Conservation (phyloP, 2,113 vertebrate species). For the Accipiter virgatus region DNA sequence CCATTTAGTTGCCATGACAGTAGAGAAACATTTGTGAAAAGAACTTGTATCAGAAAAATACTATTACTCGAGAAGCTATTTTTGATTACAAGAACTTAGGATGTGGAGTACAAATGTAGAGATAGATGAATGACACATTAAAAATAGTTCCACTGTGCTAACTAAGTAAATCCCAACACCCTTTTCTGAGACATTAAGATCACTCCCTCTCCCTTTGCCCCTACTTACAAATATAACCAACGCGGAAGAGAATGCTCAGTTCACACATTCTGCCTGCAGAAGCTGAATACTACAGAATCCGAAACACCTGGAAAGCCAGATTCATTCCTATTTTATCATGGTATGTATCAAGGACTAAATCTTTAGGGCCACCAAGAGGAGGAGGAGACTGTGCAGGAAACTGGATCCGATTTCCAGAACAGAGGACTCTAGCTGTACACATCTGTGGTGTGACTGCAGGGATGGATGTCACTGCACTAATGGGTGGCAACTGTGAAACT, state of each 20-base stretch:
- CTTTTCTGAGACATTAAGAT: not conserved
- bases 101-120: not conserved
- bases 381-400: not conserved
- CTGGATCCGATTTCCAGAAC: not conserved
- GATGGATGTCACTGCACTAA: not conserved
- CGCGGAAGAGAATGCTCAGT: accelerated
- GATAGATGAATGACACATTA: not conserved
- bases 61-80: not conserved
- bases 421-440: not conserved
- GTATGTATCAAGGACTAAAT: not conserved
- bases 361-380: not conserved
- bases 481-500: not conserved
- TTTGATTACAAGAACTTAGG: not conserved
- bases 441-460: not conserved
- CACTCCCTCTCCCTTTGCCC: accelerated
- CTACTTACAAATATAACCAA: not conserved
- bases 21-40: not conserved
- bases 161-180: not conserved
- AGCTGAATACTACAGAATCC: not conserved
- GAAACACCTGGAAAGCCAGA: not conserved
- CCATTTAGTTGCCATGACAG: not conserved
- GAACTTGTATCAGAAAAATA: not conserved
- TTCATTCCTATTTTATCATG: not conserved
- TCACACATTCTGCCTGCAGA: not conserved
- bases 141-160: not conserved